Percentiles rank a stretch among this genome's conserved stretches.
phyloP scores from a whole-genome alignment of 2,113 vertebrate species.

The Heliornis fulica region DNA sequence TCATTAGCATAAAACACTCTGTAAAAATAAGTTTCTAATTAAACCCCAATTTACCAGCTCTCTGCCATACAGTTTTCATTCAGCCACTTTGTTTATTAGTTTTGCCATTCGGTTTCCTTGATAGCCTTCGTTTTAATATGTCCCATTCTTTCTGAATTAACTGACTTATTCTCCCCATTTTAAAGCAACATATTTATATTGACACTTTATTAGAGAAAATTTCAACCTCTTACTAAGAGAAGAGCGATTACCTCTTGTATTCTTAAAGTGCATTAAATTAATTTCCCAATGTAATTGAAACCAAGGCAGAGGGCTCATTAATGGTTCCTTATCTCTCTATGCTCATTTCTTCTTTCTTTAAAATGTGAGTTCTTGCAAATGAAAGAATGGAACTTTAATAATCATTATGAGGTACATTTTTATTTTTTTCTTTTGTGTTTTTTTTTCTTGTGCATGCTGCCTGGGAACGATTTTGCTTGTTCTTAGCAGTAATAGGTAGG shows the following conservation, averaged over 20 bases:
- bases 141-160: conserved; percentile 41
- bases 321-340: conserved; percentile 59
- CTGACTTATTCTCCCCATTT: neutral
- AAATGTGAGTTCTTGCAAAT: conserved; percentile 70
- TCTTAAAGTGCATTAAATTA: conserved; percentile 60
- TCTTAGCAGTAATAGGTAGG: conserved; percentile 96
- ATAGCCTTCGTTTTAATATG: conserved; percentile 32
- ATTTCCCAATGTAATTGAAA: conserved; percentile 64
- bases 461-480: conserved; percentile 90
- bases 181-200: conserved; percentile 44
- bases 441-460: conserved; percentile 88
- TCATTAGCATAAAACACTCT: conserved; percentile 3
- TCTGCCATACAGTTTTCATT: conserved; percentile 44
- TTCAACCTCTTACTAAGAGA: conserved; percentile 19
- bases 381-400: conserved; percentile 64
- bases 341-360: conserved; percentile 46
- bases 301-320: conserved; percentile 64
- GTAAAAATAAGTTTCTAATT: conserved; percentile 47
- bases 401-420: conserved; percentile 67
- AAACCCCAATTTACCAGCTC: conserved; percentile 42
- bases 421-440: conserved; percentile 70
- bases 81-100: conserved; percentile 22
- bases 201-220: conserved; percentile 51
- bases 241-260: conserved; percentile 25
- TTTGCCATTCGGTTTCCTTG: conserved; percentile 32